Base-by-base conservation (phyloP, 2,888 invertebrate species). In the Tillus elongatus region DNA sequence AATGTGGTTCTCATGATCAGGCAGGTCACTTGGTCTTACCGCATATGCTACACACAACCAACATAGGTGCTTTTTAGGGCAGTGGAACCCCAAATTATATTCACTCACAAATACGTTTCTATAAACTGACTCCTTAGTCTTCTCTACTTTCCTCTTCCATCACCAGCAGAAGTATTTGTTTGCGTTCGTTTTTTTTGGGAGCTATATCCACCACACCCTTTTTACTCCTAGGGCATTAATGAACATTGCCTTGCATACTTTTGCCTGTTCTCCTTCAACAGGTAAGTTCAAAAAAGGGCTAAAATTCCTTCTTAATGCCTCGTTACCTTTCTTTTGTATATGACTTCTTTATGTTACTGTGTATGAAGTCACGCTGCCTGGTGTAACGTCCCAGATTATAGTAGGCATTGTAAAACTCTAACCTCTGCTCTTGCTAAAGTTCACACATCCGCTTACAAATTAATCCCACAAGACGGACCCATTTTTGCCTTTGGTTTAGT, bases 201-300 rank as follows among this genome's bases (percentile, higher is more conserved):
- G 41, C 45, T 11, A 45, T 36, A 32, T 45, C 43, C 2, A 43
- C 43, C 11, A 45, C 43, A 16, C 41, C 39, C 35, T 41, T 43
- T 14, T 19, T 19, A 43, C 35, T 13, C 32, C 43, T 11, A 46
- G 27, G 3, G 42, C 44, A 34, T 37, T 46, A n/a, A 44, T 26
- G 27, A 44, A 46, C 39, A 42, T 44, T 1, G 39, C 35, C 28
- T 45, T 40, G 14, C 43, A 45, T 11, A 40, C 42, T 15, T 34
- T 32, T 4, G n/a, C n/a, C 24, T 19, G 6, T 19, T 19, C n/a
- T 19, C 24, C 24, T 8, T n/a, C n/a, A 6, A 19, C 24, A 19
- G 24, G 24, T 19, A 19, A 19, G n/a, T 19, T 8, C 6, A 19
- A 19, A n/a, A 19, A 19, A 8, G 24, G n/a, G 24, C 24, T 19